Evolutionary conservation across 2,888 invertebrate species (phyloP).

Genomic region (Odontomyia ornata): DNA sequence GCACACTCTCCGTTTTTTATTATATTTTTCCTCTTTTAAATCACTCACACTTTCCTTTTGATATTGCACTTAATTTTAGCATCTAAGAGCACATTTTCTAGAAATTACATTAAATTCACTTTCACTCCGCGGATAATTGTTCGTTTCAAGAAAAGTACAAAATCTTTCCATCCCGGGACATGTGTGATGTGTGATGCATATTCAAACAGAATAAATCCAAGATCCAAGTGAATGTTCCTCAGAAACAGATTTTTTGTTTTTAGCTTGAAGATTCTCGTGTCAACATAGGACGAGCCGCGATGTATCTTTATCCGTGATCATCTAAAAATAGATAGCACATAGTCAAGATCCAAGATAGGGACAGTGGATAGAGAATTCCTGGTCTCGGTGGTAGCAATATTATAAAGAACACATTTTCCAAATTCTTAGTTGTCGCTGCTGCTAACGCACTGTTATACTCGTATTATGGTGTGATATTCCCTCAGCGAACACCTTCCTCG

Average conservation of each 20-base stretch:
- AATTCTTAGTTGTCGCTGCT: not conserved
- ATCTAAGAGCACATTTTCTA: no score
- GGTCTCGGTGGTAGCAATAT: not conserved
- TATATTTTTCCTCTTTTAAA: no score
- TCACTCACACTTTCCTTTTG: no score
- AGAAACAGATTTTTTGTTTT: not conserved
- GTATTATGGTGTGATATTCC: not conserved
- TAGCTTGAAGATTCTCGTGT: no score
- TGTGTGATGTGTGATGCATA: not conserved
- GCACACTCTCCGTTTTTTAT: no score
- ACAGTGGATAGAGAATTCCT: not conserved
- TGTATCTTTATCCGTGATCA: not conserved
- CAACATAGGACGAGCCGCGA: not conserved
- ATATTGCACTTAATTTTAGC: no score
- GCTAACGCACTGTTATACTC: not conserved
- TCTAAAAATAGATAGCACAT: not conserved
- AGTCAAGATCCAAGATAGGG: no score
- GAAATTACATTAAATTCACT: no score
- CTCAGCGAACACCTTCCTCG: not conserved
- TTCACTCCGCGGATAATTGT: no score
- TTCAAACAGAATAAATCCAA: not conserved
- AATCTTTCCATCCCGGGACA: not conserved
- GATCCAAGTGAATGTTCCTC: not conserved
- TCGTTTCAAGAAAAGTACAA: no score
- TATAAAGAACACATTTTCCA: not conserved